A percentile compares a stretch with the other conserved stretches of the same genome.
Evolutionary conservation across 1,140 invertebrate species (phyloP).

Genomic region (Agrilus planipennis): DNA sequence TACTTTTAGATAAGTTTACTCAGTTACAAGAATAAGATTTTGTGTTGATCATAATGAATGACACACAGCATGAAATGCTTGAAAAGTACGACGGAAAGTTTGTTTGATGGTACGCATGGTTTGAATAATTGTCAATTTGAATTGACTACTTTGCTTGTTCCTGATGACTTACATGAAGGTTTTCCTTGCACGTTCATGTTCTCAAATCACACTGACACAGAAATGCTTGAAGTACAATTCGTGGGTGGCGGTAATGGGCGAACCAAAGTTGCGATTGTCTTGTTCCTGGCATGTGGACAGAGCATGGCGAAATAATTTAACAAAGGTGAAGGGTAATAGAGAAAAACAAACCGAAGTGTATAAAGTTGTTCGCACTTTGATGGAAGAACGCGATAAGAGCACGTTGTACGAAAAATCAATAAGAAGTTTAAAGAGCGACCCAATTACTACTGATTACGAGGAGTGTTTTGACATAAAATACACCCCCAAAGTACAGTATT

Average conservation of each 20-base stretch:
- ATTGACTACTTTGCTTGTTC: background rate
- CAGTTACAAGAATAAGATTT: background rate
- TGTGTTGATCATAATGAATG: background rate
- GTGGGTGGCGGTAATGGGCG: background rate
- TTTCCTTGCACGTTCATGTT: background rate
- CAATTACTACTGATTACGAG: background rate
- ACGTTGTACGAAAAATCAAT: background rate
- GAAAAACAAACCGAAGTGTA: background rate
- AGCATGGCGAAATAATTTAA: background rate
- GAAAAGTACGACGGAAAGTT: background rate
- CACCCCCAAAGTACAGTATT: background rate
- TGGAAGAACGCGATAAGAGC: too few relatives aligned
- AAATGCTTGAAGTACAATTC: background rate
- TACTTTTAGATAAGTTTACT: background rate
- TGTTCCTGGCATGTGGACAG: background rate
- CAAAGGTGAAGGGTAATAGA: background rate
- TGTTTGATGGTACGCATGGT: background rate
- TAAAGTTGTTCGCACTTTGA: background rate
- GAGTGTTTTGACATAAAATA: background rate
- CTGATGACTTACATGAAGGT: background rate
- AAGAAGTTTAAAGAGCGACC: background rate
- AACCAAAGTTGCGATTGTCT: background rate
- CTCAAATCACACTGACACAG: background rate
- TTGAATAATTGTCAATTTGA: background rate
- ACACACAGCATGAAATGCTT: background rate